These are phyloP conservation scores for Chrysolina oricalcia DNA, from an alignment of 2,888 invertebrate species.

Conservation along the genomic window DNA sequence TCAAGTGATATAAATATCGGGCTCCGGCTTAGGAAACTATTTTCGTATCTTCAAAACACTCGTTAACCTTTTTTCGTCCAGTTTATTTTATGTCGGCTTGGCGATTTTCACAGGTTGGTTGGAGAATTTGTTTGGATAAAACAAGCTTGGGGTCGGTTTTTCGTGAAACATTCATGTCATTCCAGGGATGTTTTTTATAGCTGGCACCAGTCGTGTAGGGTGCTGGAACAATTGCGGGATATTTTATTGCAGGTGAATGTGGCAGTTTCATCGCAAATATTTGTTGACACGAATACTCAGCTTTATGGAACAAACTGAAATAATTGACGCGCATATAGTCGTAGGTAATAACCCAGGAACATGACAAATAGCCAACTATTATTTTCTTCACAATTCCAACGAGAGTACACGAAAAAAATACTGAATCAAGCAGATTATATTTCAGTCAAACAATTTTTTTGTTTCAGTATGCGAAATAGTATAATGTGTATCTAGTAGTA, in stretches of 20 bases:
- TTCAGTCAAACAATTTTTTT: no score
- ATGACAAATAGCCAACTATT: no score
- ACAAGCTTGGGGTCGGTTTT: neutral
- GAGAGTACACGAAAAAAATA: no score
- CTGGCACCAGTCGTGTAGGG: neutral
- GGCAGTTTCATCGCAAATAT: neutral
- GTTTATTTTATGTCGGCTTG: constrained; percentile 32
- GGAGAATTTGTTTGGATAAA: constrained; percentile 15
- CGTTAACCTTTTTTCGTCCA: constrained; percentile 45
- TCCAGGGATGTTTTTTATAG: neutral
- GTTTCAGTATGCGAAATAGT: no score
- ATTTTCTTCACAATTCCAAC: no score
- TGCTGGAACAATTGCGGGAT: neutral
- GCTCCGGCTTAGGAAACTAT: constrained; percentile 44
- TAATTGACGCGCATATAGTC: neutral
- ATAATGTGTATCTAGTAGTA: no score
- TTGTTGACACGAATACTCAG: neutral
- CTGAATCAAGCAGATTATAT: no score
- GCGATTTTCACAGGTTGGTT: constrained; percentile 40
- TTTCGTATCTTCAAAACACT: constrained; percentile 42
- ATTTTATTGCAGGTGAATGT: neutral
- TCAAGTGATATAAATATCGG: constrained; percentile 51
- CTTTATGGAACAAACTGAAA: neutral
- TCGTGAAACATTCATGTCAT: neutral
- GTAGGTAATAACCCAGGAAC: no score